These are phyloP conservation scores for Linnaemya vulpina DNA, from an alignment of 2,888 invertebrate species.

Conservation along the genomic window DNA sequence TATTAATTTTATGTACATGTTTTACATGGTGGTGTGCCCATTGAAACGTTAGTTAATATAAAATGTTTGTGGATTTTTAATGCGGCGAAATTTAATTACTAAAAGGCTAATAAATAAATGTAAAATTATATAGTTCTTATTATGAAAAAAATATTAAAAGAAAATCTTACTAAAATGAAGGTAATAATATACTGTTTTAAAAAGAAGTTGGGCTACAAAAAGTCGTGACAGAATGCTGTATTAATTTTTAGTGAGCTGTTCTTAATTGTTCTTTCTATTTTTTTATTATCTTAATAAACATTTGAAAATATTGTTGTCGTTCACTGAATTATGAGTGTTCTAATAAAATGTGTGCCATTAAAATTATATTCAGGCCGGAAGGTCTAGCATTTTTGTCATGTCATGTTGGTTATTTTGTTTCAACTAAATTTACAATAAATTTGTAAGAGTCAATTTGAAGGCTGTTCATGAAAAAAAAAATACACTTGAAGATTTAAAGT, in stretches of 20 bases:
- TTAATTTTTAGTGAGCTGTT: background rate
- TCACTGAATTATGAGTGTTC: constrained; percentile 42
- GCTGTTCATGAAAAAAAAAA: background rate
- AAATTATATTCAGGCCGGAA: constrained; percentile 55
- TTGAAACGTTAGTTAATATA: background rate
- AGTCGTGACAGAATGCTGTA: background rate
- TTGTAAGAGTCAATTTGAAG: constrained; percentile 33
- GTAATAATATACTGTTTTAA: too few relatives aligned
- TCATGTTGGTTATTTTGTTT: background rate
- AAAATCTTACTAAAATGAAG: too few relatives aligned
- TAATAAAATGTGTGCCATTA: constrained; percentile 59
- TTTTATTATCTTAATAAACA: background rate
- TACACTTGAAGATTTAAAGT: constrained; percentile 8
- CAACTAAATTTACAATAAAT: constrained; percentile 1
- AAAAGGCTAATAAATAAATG: background rate
- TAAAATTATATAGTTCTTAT: too few relatives aligned
- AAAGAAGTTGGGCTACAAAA: too few relatives aligned
- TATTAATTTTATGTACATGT: background rate
- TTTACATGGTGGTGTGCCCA: background rate
- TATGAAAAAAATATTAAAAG: too few relatives aligned
- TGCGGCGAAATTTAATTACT: constrained; percentile 30
- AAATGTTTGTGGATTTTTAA: constrained; percentile 3
- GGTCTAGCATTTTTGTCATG: constrained; percentile 30
- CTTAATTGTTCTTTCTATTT: background rate
- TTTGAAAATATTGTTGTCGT: constrained; percentile 15